A percentile compares a stretch with the other conserved stretches of the same genome.
phyloP scores from a whole-genome alignment of 1,140 invertebrate species.

The Brachionus paranguensis region DNA sequence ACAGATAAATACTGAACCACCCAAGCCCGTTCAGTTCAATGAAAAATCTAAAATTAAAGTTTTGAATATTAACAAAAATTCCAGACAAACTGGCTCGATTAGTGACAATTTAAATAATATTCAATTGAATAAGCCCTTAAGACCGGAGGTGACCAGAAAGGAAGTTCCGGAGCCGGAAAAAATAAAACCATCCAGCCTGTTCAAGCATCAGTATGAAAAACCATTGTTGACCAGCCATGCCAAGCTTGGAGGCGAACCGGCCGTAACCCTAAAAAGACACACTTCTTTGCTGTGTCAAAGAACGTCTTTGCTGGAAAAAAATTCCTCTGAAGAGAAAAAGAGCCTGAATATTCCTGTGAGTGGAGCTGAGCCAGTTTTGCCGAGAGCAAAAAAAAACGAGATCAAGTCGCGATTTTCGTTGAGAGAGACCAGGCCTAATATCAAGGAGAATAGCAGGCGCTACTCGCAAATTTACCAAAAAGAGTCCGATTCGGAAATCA shows the following conservation, averaged over 20 bases:
- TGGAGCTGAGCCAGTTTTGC: not conserved
- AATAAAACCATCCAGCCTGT: not conserved
- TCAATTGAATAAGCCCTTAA: not conserved
- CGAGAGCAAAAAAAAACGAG: not conserved
- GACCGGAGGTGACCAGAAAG: not conserved
- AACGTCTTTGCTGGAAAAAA: not conserved
- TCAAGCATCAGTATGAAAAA: not conserved
- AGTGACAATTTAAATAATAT: not conserved
- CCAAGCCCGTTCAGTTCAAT: not conserved
- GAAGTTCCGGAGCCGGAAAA: not conserved
- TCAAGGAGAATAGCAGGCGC: not conserved
- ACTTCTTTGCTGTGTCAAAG: not conserved
- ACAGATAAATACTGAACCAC: not conserved
- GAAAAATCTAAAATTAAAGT: constrained; percentile 11
- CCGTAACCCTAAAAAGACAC: not conserved
- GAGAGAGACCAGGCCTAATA: not conserved
- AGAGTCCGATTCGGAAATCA: constrained; percentile 2
- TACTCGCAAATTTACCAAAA: constrained; percentile 12
- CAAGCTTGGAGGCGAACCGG: not conserved
- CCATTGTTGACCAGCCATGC: not conserved
- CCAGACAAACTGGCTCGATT: not conserved
- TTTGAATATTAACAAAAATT: not conserved
- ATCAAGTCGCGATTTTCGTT: constrained; percentile 16
- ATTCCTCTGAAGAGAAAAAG: not conserved
- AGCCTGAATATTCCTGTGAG: not conserved